Base-by-base conservation (phyloP, 2,888 invertebrate genomes). In the Oegoconia quadripuncta region DNA sequence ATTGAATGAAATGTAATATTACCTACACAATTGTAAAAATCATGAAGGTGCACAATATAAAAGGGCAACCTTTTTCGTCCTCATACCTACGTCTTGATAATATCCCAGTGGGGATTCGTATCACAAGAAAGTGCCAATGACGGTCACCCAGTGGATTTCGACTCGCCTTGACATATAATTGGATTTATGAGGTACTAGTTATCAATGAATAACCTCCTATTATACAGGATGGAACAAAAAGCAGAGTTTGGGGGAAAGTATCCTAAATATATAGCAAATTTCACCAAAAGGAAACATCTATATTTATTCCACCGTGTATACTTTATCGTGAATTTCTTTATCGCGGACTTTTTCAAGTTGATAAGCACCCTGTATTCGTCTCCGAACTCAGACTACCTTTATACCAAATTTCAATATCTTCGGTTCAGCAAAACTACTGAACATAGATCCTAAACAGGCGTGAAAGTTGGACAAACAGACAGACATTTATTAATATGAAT, bases 151-250 rank as follows among this genome's bases (percentile, higher is more conserved):
- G 37, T 25, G 64, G 65, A 62, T 59, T 69, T 55, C 39, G 59
- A 60, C 59, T 60, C 49, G 61, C 73, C 71, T 77, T 77, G 70
- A 71, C 59, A 72, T 53, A 62, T 80, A 80, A 81, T 81, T 78
- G 75, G 70, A 73, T 76, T 69, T 56, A 59, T 43, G 70, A 71
- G 58, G 68, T 59, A 62, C 50, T 64, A 73, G 74, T 67, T 74
- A 69, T 73, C 67, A 64, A 66, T 64, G 42, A 47, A 32, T 20
- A 27, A n/a, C 32, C 22, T 23, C 12, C 16, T 17, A 25, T 17
- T 25, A n/a, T 17, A 22, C 4, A 9, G 34, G 22, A 12, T n/a
- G n/a, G n/a, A n/a, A n/a, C n/a, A 27, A 14, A 18, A 9, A 25
- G 25, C 16, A 36, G 29, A 36, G 11, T 29, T 29, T 29, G 36